Percentiles rank a stretch among this genome's conserved stretches.
These are phyloP conservation scores for Butorides virescens DNA, from an alignment of 2,113 vertebrate species.

Conservation along the genomic window DNA sequence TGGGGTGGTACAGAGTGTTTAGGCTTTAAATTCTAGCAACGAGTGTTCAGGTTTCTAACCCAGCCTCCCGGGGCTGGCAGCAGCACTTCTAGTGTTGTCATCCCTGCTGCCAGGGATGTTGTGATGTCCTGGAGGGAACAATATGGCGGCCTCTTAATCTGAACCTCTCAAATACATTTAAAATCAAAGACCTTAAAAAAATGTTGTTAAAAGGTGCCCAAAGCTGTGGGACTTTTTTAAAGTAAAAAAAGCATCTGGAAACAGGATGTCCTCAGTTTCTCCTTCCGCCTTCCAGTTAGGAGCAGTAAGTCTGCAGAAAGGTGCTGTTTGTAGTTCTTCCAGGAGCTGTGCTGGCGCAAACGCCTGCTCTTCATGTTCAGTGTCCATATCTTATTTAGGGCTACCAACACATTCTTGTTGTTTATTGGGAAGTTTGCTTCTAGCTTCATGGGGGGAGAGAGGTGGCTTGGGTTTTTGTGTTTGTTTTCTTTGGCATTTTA, in stretches of 20 bases:
- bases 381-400: neutral
- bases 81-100: neutral
- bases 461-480: neutral
- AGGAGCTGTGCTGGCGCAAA: neutral
- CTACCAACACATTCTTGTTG: neutral
- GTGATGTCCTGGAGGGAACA: conserved; percentile 15
- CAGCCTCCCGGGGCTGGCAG: neutral
- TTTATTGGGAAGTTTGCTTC: neutral
- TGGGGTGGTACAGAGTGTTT: neutral
- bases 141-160: neutral
- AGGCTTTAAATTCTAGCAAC: neutral
- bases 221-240: neutral
- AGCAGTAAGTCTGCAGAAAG: neutral
- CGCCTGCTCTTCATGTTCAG: neutral
- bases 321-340: neutral
- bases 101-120: neutral
- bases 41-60: neutral
- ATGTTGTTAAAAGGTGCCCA: neutral
- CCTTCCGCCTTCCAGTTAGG: neutral
- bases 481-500: neutral
- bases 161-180: neutral
- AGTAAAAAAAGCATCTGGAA: neutral
- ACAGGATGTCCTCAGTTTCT: neutral
- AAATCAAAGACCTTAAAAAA: neutral
- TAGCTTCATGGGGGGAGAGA: neutral